Evolutionary conservation across 2,888 invertebrate species (phyloP), one percentile per base, ranked within the genome.

Genomic region (Hecatera dysodea): DNA sequence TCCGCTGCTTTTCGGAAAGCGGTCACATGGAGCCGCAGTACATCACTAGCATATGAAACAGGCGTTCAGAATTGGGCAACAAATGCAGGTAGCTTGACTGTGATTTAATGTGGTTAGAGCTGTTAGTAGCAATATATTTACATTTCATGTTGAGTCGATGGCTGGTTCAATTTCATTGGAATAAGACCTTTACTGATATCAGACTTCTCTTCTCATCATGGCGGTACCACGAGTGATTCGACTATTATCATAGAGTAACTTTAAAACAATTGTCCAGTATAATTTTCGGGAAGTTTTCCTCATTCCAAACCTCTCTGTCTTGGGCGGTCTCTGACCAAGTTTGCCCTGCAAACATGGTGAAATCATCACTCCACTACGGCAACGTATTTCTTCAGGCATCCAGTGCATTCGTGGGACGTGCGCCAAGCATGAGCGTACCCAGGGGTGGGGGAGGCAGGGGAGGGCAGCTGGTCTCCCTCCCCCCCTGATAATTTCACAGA

Each of bases 1-100:
- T 99, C 3, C 97, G 98, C 50, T 94, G 97, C 15, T 96, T 99
- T 24, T 98, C 99, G 4, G 99, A 99, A 90, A 97, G 98, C 1
- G 99, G 99, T 0, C 98, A 98, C 90, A 98, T 99, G 97, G 97
- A 98, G 8, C 97, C 98, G 2, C 96, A 97, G 74, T 96, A 94
- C 84, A 96, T 98, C 80, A 97, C 97, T 39, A 96, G 96, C 89
- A 96, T 96, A 92, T 96, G 96, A 95, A 81, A 67, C 70, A 19
- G 29, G 75, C 84, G 85, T 86, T 62, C 66, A 61, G 11, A 22
- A 44, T 74, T 19, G 48, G 44, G 53, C 57, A 52, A 44, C 19
- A 11, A 7, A 9, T 44, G 1, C 29, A 52, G 17, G 22, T 59
- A 59, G n/a, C 27, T 36, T 56, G 52, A 19, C 36, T 71, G 62